These are phyloP conservation scores for Lophius americanus DNA, from an alignment of 2,797 vertebrate species.

Conservation along the genomic window DNA sequence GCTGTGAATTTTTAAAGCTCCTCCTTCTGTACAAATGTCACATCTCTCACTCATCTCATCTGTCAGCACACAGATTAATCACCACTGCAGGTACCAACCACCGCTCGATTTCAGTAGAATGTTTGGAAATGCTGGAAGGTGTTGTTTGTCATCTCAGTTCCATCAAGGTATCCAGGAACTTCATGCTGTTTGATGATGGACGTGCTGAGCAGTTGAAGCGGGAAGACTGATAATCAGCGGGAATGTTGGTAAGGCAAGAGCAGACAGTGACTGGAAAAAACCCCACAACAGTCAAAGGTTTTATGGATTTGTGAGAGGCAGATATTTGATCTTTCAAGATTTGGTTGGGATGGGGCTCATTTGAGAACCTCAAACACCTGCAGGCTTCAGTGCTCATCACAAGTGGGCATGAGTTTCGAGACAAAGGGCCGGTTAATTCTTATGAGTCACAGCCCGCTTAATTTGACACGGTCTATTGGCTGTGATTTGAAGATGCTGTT, in stretches of 20 bases:
- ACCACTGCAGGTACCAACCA: slow-evolving; percentile 39
- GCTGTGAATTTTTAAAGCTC: slow-evolving; percentile 40
- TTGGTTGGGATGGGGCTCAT: slow-evolving; percentile 48
- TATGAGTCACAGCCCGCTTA: slow-evolving; percentile 46
- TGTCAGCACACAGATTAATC: slow-evolving; percentile 64
- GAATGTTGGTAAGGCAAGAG: slow-evolving; percentile 32
- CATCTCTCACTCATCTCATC: slow-evolving; percentile 43
- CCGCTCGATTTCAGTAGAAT: slow-evolving; percentile 46
- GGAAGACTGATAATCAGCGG: slow-evolving; percentile 32
- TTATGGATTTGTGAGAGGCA: slow-evolving; percentile 26
- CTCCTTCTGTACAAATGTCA: slow-evolving; percentile 61
- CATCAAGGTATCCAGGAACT: slow-evolving; percentile 29
- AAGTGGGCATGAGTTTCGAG: slow-evolving; percentile 15
- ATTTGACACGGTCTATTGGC: slow-evolving; percentile 17
- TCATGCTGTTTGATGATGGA: slow-evolving; percentile 48
- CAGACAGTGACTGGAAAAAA: slow-evolving; percentile 36
- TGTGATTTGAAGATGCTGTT: slow-evolving; percentile 24
- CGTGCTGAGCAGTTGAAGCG: slow-evolving; percentile 21
- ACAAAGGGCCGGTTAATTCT: slow-evolving; percentile 22
- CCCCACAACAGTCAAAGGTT: slow-evolving; percentile 13
- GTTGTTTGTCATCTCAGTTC: slow-evolving; percentile 55
- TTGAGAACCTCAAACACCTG: slow-evolving; percentile 65
- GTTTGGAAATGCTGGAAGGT: slow-evolving; percentile 62
- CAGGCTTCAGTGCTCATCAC: slow-evolving; percentile 32
- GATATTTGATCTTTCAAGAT: slow-evolving; percentile 19